Percentiles rank a stretch among this genome's conserved stretches.
phyloP scores from a whole-genome alignment of 1,140 invertebrate species.

The Pogonomyrmex californicus region DNA sequence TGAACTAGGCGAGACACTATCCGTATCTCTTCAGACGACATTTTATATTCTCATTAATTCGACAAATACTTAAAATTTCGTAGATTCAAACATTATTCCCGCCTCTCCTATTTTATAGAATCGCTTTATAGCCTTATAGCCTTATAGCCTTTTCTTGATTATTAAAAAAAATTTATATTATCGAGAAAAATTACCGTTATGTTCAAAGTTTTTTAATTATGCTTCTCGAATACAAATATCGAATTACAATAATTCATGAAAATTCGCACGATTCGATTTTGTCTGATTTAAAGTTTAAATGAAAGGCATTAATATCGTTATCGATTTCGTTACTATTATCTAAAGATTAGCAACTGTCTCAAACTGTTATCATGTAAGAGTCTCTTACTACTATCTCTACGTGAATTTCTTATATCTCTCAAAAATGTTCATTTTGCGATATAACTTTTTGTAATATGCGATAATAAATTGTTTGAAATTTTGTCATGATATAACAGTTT shows the following conservation, averaged over 20 bases:
- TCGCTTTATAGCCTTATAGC: not conserved
- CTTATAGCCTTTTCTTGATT: not conserved
- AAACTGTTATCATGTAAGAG: conserved; percentile 48
- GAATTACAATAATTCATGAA: not conserved
- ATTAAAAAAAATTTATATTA: conserved; percentile 1
- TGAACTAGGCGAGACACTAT: no score
- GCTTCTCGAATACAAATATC: not conserved
- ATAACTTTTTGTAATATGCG: not conserved
- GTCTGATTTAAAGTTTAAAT: conserved; percentile 59
- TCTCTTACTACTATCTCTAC: conserved; percentile 31
- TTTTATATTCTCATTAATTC: not conserved
- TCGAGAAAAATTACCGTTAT: not conserved
- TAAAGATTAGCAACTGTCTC: conserved; percentile 48
- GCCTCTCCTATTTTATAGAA: not conserved
- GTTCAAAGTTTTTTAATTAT: not conserved
- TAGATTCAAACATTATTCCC: not conserved
- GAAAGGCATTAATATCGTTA: conserved; percentile 53
- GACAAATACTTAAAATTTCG: not conserved
- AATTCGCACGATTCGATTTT: not conserved
- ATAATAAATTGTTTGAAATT: conserved; percentile 18
- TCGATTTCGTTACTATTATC: conserved; percentile 39
- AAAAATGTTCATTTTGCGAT: conserved; percentile 28
- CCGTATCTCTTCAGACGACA: no score
- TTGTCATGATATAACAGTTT: not conserved
- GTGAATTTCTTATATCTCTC: conserved; percentile 28